A percentile compares a stretch with the other conserved stretches of the same genome.
Evolutionary conservation across 2,797 vertebrate species (phyloP).

Genomic region (Crenuchus spilurus): DNA sequence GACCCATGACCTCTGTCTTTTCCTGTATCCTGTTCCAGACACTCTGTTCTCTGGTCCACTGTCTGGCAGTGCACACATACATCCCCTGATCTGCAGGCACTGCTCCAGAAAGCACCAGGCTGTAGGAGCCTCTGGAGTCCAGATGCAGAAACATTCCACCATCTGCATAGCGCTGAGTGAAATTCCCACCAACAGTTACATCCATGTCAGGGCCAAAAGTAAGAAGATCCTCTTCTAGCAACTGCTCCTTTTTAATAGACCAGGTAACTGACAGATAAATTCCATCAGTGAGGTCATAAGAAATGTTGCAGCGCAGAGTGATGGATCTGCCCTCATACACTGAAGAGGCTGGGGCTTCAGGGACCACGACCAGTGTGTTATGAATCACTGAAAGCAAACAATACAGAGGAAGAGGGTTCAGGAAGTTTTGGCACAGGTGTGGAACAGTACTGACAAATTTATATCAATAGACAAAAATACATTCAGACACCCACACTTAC

Average conservation of each 20-base stretch:
- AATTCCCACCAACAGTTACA: constrained; percentile 72
- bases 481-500: not conserved
- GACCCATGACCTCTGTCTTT: constrained; percentile 81
- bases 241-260: constrained; percentile 73
- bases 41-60: constrained; percentile 85
- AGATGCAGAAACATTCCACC: constrained; percentile 85
- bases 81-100: constrained; percentile 75
- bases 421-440: not conserved
- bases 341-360: constrained; percentile 41
- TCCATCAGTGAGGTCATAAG: constrained; percentile 73
- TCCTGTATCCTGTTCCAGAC: constrained; percentile 89
- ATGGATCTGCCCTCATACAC: constrained; percentile 84
- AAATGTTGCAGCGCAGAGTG: constrained; percentile 81
- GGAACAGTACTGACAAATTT: not conserved
- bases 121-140: constrained; percentile 74
- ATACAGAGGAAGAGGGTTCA: constrained; percentile 12
- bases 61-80: constrained; percentile 84
- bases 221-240: constrained; percentile 73
- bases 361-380: constrained; percentile 81
- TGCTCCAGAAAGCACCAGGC: constrained; percentile 78
- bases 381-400: constrained; percentile 79
- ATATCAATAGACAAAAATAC: constrained; percentile 9
- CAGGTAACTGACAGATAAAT: constrained; percentile 89
- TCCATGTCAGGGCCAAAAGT: constrained; percentile 83
- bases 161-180: constrained; percentile 75